These are phyloP conservation scores for Rhingia campestris DNA, from an alignment of 2,888 invertebrate genomes.

Conservation along the genomic window DNA sequence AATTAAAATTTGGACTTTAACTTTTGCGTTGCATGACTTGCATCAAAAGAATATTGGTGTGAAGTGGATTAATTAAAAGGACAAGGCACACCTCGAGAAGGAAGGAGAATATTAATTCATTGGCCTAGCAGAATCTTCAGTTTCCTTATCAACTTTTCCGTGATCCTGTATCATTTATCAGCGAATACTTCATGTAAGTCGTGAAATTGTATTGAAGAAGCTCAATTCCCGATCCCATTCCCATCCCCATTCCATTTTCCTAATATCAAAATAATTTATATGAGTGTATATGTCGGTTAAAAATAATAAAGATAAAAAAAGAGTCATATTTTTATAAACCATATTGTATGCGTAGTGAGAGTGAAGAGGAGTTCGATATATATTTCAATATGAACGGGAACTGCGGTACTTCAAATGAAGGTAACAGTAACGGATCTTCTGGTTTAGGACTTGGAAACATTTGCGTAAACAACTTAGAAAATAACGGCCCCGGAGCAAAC, in stretches of 20 bases:
- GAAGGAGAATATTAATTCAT: neutral
- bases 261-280: neutral
- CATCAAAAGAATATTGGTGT: constrained; percentile 5
- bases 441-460: neutral
- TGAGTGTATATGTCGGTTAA: neutral
- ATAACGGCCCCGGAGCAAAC: neutral
- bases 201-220: neutral
- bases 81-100: neutral
- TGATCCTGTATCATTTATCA: neutral
- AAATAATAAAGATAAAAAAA: neutral
- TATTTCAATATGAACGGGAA: neutral
- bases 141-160: neutral
- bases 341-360: constrained; percentile 2
- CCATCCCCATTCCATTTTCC: neutral
- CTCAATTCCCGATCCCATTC: neutral
- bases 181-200: neutral
- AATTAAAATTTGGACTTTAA: neutral
- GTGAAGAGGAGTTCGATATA: neutral
- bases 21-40: neutral
- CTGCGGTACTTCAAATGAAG: no score
- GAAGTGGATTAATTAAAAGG: neutral
- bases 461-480: neutral
- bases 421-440: neutral
- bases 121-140: neutral
- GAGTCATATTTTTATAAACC: neutral